Base-by-base conservation (phyloP, 2,113 vertebrate genomes). In the Arothron firmamentum region DNA sequence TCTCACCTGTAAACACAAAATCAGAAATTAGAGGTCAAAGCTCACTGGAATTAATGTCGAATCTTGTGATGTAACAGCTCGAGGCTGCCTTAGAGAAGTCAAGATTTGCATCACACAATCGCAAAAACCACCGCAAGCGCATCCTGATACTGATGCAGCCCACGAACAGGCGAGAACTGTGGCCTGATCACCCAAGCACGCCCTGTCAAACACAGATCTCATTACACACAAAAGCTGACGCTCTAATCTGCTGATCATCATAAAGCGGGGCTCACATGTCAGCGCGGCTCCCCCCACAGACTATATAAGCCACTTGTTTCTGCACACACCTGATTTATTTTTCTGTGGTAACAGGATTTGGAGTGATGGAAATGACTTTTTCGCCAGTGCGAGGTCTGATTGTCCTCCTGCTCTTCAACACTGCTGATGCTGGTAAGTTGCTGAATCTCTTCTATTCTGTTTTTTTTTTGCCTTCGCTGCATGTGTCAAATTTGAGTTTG, bases 341-440 rank as follows among this genome's bases (percentile, higher is more conserved):
- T 16, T 15, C 12, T 10, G 3, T 6, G 13, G 23, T 6, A 20
- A 7, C 15, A 16, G 17, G 2, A 3, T 48, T 23, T n/a, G 25
- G 4, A 21, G 1, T 57, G 28, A 10, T 56, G 1, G 72, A 72
- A 14, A 88, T 86, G 85, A 12, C 70, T 60, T 34, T 63, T 19
- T 66, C 65, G 8, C 16, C 52, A 15, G 20, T 46, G 15, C n/a
- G 14, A 2, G 73, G 70, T 31, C 7, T 78, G 21, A 9, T 71
- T 10, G 45, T 81, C 5, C 31, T 88, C 0, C 55, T 88, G 7
- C 48, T 88, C 31, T 18, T 81, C 0, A 58, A 52, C 65, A 51
- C 45, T 16, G 65, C 62, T 28, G 77, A 67, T 25, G 59, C 85
- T 19, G 88, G 89, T 91, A 62, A 88, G 87, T 77, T 60, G 9